phyloP scores from a whole-genome alignment of 2,113 vertebrate species.

The Tenebrosternarchus preto region DNA sequence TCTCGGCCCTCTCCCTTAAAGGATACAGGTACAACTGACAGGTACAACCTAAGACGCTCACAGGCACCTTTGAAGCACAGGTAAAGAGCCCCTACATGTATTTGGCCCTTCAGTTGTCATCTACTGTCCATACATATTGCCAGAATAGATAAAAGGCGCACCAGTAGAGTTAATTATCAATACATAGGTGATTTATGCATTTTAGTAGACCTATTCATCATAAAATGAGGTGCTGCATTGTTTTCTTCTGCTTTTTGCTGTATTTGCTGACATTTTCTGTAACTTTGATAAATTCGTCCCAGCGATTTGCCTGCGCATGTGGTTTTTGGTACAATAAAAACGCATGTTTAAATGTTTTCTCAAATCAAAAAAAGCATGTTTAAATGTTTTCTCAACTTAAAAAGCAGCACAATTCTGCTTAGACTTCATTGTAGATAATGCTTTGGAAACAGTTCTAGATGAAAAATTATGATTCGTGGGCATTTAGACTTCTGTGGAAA shows the following conservation, averaged over 20 bases:
- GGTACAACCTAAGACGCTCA: slow-evolving; percentile 52
- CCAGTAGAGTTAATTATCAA: background rate
- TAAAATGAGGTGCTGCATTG: background rate
- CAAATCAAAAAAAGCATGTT: background rate
- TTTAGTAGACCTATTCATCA: too few relatives aligned
- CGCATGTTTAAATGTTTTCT: background rate
- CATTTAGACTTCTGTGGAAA: background rate
- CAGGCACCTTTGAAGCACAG: slow-evolving; percentile 64
- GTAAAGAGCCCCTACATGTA: slow-evolving; percentile 57
- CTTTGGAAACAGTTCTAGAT: background rate
- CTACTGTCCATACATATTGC: background rate
- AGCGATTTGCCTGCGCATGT: background rate
- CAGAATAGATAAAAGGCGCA: background rate
- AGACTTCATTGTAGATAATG: background rate
- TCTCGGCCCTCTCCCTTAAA: slow-evolving; percentile 50
- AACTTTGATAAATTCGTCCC: background rate
- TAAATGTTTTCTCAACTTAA: background rate
- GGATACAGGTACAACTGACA: slow-evolving; percentile 59
- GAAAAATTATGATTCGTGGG: background rate
- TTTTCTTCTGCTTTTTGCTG: background rate
- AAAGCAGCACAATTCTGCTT: background rate
- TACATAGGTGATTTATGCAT: too few relatives aligned
- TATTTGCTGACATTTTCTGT: background rate
- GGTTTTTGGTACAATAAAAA: background rate
- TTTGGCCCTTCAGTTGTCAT: background rate